Evolutionary conservation across 2,888 invertebrate species (phyloP).

Genomic region (Conchocele bisecta): DNA sequence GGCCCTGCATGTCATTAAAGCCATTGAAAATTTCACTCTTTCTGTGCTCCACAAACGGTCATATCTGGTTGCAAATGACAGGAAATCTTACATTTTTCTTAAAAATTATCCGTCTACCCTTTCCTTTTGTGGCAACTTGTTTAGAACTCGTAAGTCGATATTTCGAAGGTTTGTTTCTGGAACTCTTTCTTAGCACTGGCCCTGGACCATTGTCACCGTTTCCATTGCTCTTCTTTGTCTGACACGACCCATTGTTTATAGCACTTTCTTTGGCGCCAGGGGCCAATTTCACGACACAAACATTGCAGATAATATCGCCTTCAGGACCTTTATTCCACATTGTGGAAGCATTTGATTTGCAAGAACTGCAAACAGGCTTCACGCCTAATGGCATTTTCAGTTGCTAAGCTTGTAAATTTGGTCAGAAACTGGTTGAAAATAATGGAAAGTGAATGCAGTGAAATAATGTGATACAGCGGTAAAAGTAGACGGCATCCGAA

Average conservation of each 20-base stretch:
- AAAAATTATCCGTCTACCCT: constrained; percentile 90
- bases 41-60: too few species aligned
- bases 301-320: constrained; percentile 89
- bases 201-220: constrained; percentile 59
- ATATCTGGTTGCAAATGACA: neutral
- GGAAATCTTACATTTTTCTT: constrained; percentile 84
- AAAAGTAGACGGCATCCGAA: too few species aligned
- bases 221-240: constrained; percentile 46
- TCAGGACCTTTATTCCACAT: constrained; percentile 90
- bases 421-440: neutral
- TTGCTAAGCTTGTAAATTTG: neutral
- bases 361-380: constrained; percentile 74
- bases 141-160: constrained; percentile 70
- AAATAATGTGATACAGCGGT: too few species aligned
- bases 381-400: constrained; percentile 74
- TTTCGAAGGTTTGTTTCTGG: constrained; percentile 77
- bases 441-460: neutral
- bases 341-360: constrained; percentile 79
- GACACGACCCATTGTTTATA: constrained; percentile 21
- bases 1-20: too few species aligned
- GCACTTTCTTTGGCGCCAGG: constrained; percentile 59
- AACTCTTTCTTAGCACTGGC: constrained; percentile 77
- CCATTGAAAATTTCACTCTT: too few species aligned
- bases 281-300: constrained; percentile 86
- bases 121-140: constrained; percentile 85